Percentiles rank a stretch among this genome's conserved stretches.
phyloP scores from a whole-genome alignment of 2,113 vertebrate genomes.

The Dromiciops gliroides region DNA sequence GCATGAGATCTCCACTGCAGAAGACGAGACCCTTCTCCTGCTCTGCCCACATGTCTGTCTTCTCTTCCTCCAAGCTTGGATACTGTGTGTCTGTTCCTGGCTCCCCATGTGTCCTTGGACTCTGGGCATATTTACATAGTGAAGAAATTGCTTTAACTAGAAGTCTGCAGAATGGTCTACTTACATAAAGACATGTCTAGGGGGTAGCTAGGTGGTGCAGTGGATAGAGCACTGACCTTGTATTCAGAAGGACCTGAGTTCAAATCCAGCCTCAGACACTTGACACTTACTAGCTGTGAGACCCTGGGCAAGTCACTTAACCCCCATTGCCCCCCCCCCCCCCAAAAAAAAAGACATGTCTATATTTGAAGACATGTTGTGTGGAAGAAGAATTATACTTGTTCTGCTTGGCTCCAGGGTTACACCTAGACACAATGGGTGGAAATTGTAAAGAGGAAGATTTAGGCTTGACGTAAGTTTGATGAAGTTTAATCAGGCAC shows the following conservation, averaged over 20 bases:
- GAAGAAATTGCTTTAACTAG: background rate
- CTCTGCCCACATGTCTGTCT: background rate
- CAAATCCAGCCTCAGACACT: too few relatives aligned
- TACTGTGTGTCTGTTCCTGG: background rate
- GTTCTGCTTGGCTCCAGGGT: background rate
- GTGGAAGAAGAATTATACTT: background rate
- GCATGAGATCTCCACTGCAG: background rate
- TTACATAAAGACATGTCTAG: background rate
- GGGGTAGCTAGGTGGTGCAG: too few relatives aligned
- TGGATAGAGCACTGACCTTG: too few relatives aligned
- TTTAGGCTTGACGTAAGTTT: background rate
- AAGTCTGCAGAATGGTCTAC: background rate
- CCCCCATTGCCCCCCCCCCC: too few relatives aligned
- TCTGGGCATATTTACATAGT: background rate
- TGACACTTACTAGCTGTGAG: too few relatives aligned
- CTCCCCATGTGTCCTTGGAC: background rate
- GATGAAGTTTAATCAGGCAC: background rate
- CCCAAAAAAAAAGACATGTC: too few relatives aligned
- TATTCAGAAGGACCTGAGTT: too few relatives aligned
- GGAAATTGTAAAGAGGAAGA: background rate
- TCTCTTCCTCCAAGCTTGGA: too few relatives aligned
- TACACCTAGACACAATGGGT: background rate
- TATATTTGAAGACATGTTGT: background rate
- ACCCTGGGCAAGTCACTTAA: too few relatives aligned
- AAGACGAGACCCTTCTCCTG: background rate